Evolutionary conservation across 2,888 invertebrate species (phyloP).

Genomic region (Cylloceria caligata): DNA sequence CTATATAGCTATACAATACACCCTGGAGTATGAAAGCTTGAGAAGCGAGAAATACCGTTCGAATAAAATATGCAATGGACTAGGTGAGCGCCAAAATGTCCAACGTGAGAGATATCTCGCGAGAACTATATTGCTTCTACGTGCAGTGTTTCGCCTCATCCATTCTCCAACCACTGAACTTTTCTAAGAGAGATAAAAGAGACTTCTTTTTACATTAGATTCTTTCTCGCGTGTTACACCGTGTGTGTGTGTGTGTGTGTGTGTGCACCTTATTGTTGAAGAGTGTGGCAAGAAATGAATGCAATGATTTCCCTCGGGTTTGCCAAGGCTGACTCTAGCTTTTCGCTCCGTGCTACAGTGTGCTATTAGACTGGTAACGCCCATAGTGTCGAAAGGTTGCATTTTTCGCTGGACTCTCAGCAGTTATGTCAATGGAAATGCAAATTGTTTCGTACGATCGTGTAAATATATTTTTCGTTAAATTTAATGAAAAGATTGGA

Average conservation of each 20-base stretch:
- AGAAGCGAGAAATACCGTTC: constrained; percentile 28
- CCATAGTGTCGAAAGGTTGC: too few species aligned
- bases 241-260: constrained; percentile 1
- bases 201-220: neutral
- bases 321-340: constrained; percentile 25
- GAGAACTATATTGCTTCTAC: constrained; percentile 2
- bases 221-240: neutral
- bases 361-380: too few species aligned
- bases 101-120: neutral
- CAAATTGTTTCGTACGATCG: too few species aligned
- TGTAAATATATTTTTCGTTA: too few species aligned
- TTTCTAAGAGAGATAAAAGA: constrained; percentile 1
- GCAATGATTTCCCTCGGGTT: constrained; percentile 62
- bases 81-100: constrained; percentile 34
- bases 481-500: too few species aligned
- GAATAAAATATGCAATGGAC: constrained; percentile 50
- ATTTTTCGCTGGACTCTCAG: too few species aligned
- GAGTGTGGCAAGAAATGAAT: constrained; percentile 56
- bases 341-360: too few species aligned
- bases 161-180: constrained; percentile 17
- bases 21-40: neutral
- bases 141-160: constrained; percentile 11
- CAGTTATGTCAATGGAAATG: too few species aligned
- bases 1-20: constrained; percentile 51
- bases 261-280: constrained; percentile 40